Evolutionary conservation across 2,888 invertebrate genomes (phyloP).

Genomic region (Dryocosmus kuriphilus): DNA sequence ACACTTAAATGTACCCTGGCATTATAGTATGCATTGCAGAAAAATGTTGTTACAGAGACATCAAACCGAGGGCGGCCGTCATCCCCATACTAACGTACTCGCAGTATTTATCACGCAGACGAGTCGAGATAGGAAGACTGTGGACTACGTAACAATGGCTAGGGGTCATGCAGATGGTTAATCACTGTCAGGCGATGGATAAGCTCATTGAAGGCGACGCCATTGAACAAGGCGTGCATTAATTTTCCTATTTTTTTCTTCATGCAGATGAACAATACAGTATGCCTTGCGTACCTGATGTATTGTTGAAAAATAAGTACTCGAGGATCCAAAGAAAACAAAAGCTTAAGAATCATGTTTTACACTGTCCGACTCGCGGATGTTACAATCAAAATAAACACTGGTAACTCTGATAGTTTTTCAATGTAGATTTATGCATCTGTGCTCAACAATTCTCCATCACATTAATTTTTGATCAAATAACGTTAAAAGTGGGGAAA

Average conservation of each 20-base stretch:
- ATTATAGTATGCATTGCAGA: too few relatives aligned
- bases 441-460: too few relatives aligned
- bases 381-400: too few relatives aligned
- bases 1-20: too few relatives aligned
- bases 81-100: slow-evolving; percentile 44
- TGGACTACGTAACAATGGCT: slow-evolving; percentile 51
- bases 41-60: neutral
- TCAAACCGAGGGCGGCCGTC: slow-evolving; percentile 40
- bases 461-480: too few relatives aligned
- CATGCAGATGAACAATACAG: neutral
- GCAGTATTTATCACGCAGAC: slow-evolving; percentile 46
- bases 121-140: slow-evolving; percentile 45
- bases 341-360: too few relatives aligned
- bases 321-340: too few relatives aligned
- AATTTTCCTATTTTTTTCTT: neutral
- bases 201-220: slow-evolving; percentile 5
- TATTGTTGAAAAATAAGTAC: too few relatives aligned
- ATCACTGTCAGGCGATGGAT: slow-evolving; percentile 55
- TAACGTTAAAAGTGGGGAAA: too few relatives aligned
- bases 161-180: slow-evolving; percentile 58
- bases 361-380: too few relatives aligned
- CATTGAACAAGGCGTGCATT: neutral
- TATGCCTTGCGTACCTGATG: neutral
- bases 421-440: too few relatives aligned
- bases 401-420: too few relatives aligned